Evolutionary conservation across 1,140 invertebrate genomes (phyloP), one percentile per base, ranked within the genome.

Genomic region (Tetramorium alpestre): DNA sequence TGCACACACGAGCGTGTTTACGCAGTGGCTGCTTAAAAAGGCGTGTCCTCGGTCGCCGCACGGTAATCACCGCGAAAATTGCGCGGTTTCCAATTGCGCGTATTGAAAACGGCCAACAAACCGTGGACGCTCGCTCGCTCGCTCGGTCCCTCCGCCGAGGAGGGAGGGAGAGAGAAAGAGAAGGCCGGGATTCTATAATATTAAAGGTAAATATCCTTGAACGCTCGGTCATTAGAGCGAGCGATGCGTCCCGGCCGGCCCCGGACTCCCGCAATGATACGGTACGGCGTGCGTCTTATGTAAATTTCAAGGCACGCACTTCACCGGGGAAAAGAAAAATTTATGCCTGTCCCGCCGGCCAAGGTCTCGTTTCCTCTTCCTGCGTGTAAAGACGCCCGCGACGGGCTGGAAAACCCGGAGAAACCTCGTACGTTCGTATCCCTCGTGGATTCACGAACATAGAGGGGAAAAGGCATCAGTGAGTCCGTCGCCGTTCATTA

Each of bases 141-240:
- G 77, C 54, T 44, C 41, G 41, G 7, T 51, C 65, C 22, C 4
- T 65, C 65, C 33, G 13, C 10, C 13, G 6, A 11, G 13, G 64
- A 41, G 38, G 41, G 11, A 44, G 18, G 22, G 41, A 47, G 38
- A 13, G n/a, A 16, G n/a, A 25, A 25, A 28, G 22, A 69, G 13
- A 18, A 58, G 78, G 22, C 33, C 62, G 60, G 60, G 88, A 91
- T 93, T 93, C 92, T 93, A 92, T 94, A 93, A 95, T 92, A 94
- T 94, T 93, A 93, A 89, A 94, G 92, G 90, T 92, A 94, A 94
- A 94, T 92, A 95, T 94, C 94, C 93, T 94, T 94, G 93, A 93
- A 91, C 88, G 90, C 86, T 92, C 89, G 87, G 91, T 92, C 93
- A 94, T 95, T 94, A 94, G 91, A 93, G 90, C 94, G 91, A 93